Conservation (phyloP, 2,797 vertebrate genomes). For the Xenops minutus region DNA sequence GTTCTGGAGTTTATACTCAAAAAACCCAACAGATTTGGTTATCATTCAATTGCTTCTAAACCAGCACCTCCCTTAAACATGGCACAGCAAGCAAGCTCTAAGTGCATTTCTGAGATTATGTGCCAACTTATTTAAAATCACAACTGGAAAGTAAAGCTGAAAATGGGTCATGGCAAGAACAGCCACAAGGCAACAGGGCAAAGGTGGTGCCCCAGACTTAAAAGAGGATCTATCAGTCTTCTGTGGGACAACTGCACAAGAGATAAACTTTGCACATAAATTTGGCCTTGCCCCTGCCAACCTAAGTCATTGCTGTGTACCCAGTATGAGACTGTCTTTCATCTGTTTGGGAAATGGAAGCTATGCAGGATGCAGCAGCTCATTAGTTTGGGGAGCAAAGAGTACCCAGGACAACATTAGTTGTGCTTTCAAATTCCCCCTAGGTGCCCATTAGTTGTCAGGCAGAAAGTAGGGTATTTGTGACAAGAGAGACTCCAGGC, state of each 20-base stretch:
- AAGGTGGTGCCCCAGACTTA: background rate
- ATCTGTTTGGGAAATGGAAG: background rate
- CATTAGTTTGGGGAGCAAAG: background rate
- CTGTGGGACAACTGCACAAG: background rate
- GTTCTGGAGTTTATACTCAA: background rate
- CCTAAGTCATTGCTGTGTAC: background rate
- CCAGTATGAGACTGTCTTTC: background rate
- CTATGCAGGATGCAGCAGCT: slow-evolving; percentile 5
- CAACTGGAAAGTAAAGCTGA: background rate
- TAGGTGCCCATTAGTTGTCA: background rate
- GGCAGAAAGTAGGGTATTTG: background rate
- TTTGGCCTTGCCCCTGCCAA: background rate
- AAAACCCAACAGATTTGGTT: background rate
- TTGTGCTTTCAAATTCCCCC: background rate
- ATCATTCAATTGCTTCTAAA: background rate
- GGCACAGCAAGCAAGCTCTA: background rate
- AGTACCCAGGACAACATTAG: background rate
- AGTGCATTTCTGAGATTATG: background rate
- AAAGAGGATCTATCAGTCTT: background rate
- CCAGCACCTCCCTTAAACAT: background rate
- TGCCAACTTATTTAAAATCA: background rate
- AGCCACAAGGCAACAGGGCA: background rate
- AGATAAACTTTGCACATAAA: background rate
- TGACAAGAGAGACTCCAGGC: background rate
- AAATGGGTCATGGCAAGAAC: background rate